Conservation (phyloP, 1,140 invertebrate species). For the Drosophila repletoides region DNA sequence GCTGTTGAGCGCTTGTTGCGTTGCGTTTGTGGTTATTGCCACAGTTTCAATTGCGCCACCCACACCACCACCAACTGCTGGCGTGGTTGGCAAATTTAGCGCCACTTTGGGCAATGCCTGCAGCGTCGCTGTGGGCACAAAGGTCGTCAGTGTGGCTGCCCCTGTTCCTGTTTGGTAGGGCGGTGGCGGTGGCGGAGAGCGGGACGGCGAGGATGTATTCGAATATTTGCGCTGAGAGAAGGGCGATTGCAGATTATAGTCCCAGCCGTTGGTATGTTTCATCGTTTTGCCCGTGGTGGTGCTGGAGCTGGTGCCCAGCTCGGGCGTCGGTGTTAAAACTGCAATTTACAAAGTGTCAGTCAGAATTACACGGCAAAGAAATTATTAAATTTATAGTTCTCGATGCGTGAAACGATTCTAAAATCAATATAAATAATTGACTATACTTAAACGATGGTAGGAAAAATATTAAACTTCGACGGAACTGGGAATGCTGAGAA, state of each 20-base stretch:
- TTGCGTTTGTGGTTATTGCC: conserved; percentile 72
- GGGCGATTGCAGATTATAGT: conserved; percentile 76
- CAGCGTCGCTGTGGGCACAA: conserved; percentile 56
- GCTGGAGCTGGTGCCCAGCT: conserved; percentile 64
- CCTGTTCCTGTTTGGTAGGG: conserved; percentile 1
- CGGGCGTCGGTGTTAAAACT: conserved; percentile 61
- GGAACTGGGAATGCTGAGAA: no score
- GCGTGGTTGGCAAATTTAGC: conserved; percentile 40
- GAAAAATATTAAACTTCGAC: no score
- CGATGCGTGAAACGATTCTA: no score
- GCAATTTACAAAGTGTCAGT: not conserved
- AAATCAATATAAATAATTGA: no score
- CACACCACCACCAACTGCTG: not conserved
- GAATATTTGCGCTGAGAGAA: conserved; percentile 75
- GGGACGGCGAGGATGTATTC: conserved; percentile 39
- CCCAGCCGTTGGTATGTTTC: conserved; percentile 77
- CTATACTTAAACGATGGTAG: no score
- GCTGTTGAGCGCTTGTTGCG: conserved; percentile 65
- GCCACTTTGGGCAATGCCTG: conserved; percentile 65
- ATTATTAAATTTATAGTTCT: no score
- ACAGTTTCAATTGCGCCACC: conserved; percentile 62
- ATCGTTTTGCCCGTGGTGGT: conserved; percentile 70
- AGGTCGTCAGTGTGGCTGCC: conserved; percentile 47
- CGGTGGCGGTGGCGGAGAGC: conserved; percentile 49
- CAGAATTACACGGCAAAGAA: no score